Evolutionary conservation across 2,113 vertebrate species (phyloP), one percentile per base, ranked within the genome.

Genomic region (Equus quagga): DNA sequence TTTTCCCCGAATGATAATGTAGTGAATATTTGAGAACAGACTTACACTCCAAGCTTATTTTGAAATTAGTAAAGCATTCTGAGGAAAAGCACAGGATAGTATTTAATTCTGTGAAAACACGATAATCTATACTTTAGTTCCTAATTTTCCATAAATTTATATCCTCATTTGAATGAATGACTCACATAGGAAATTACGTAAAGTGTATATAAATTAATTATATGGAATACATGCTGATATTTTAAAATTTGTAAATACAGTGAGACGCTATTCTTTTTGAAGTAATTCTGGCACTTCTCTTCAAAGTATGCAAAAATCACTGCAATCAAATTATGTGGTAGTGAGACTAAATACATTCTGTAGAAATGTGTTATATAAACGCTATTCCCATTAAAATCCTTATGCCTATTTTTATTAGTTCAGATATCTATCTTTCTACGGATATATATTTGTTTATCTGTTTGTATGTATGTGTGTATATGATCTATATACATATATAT

Each of bases 91-190:
- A 80, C 23, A 67, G 21, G 24, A 28, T 60, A 92, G 3, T 62
- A 51, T 81, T 95, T 51, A 90, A 88, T 84, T 95, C 65, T 95
- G 26, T 67, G 62, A 93, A 83, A 90, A 75, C 46, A 84, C 23
- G 8, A 17, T 65, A 60, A 58, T 91, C 46, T 81, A 24, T 72
- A 6, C 6, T 92, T 93, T 58, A 41, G 44, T 60, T 62, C 2
- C 51, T 54, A 75, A 75, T 46, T 96, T 96, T 73, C 54, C 67
- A 81, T 13, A 80, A 92, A 23, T 23, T 69, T 85, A 36, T 46
- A 70, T 67, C 14, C 49, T 97, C 4, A 31, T 56, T 85, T 26
- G 17, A 88, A 80, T 75, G 44, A 73, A 86, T 83, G 31, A 87
- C 58, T 84, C 21, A 90, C 21, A 96, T 58, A 81, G 26, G 19